Evolutionary conservation across 2,113 vertebrate genomes (phyloP).

Genomic region (Myrmecobius fasciatus): DNA sequence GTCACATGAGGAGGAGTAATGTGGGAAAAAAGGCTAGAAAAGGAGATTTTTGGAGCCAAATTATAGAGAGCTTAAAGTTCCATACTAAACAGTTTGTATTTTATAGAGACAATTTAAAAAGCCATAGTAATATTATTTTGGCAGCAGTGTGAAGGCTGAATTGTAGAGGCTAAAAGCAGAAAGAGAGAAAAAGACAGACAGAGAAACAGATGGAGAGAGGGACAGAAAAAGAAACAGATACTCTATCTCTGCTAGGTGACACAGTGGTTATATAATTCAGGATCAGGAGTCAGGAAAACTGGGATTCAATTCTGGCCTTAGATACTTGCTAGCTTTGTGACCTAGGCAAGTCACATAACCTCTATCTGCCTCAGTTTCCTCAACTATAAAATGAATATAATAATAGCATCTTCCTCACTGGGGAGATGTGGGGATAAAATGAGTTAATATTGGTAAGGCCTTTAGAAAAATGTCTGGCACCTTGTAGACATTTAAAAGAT

Average conservation of each 20-base stretch:
- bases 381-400: neutral
- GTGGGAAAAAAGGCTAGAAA: neutral
- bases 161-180: neutral
- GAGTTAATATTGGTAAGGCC: neutral
- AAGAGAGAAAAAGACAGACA: neutral
- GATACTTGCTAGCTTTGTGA: neutral
- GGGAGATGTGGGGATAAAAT: fast-evolving
- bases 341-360: fast-evolving
- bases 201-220: too few species aligned
- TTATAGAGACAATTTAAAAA: neutral
- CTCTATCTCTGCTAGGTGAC: neutral
- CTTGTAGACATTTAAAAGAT: neutral
- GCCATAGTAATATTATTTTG: neutral
- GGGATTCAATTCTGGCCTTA: neutral
- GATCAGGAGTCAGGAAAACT: neutral
- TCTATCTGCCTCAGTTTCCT: neutral
- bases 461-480: fast-evolving
- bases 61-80: neutral
- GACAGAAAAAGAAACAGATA: too few species aligned
- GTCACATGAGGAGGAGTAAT: neutral
- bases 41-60: neutral
- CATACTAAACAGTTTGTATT: neutral
- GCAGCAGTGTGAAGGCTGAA: neutral
- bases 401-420: fast-evolving
- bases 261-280: neutral